A percentile compares a stretch with the other conserved stretches of the same genome.
Conservation (phyloP, 2,797 vertebrate genomes). For the Catamblyrhynchus diadema region DNA sequence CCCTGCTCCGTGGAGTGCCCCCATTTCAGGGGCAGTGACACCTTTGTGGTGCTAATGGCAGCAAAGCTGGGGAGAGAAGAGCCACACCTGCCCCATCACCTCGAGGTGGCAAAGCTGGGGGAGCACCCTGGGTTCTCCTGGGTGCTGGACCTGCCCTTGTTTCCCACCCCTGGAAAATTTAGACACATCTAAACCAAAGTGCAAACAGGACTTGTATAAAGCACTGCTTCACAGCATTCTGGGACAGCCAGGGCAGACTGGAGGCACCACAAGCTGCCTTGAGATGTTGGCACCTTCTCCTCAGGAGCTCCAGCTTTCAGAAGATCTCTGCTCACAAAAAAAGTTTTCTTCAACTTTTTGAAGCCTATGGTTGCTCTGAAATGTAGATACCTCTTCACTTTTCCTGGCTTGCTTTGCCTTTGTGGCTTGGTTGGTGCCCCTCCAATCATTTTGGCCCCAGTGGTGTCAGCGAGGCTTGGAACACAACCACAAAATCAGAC, state of each 20-base stretch:
- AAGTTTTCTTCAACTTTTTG: background rate
- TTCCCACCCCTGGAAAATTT: background rate
- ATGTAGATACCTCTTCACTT: background rate
- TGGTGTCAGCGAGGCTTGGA: background rate
- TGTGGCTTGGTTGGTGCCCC: background rate
- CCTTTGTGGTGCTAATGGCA: background rate
- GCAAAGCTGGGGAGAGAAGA: background rate
- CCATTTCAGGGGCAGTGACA: fast-evolving
- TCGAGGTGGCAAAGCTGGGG: fast-evolving
- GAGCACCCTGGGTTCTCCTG: background rate
- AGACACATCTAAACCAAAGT: background rate
- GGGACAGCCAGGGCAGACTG: background rate
- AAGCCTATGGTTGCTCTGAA: background rate
- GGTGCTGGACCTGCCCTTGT: background rate
- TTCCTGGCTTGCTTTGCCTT: background rate
- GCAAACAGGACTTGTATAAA: background rate
- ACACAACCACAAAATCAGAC: constrained; percentile 20
- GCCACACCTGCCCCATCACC: background rate
- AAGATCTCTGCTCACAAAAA: background rate
- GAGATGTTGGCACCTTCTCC: background rate
- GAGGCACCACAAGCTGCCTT: background rate
- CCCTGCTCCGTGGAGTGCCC: background rate
- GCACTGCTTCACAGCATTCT: fast-evolving
- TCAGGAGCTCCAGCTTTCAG: background rate
- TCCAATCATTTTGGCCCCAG: background rate